These are phyloP conservation scores for Drosophila erecta DNA, from an alignment of 1,140 invertebrate genomes.

Conservation along the genomic window DNA sequence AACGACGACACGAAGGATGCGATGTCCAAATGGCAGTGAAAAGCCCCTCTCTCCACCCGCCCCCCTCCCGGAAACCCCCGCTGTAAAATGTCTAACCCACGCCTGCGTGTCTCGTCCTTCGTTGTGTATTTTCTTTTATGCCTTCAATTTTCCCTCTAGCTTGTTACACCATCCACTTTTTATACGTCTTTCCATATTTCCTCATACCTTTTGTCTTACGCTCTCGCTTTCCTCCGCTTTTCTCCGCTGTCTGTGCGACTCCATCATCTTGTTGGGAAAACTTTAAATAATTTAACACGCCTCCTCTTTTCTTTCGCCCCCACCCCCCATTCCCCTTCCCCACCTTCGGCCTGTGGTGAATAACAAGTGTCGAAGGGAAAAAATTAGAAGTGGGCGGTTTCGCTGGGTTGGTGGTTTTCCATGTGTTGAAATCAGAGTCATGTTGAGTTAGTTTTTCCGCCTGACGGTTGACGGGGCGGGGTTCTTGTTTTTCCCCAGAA, in stretches of 20 bases:
- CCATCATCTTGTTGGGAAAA: constrained; percentile 49
- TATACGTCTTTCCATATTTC: constrained; percentile 5
- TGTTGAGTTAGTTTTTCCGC: constrained; percentile 52
- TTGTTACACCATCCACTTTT: constrained; percentile 10
- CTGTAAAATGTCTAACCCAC: constrained; percentile 22
- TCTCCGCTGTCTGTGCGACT: constrained; percentile 1
- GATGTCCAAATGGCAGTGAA: constrained; percentile 36
- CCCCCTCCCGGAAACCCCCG: not conserved
- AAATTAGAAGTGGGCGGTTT: constrained; percentile 12
- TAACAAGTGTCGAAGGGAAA: constrained; percentile 47
- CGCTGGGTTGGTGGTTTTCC: constrained; percentile 16
- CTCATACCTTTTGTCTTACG: constrained; percentile 63
- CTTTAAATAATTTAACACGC: constrained; percentile 73
- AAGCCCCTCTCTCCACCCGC: not conserved
- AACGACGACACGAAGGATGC: constrained; percentile 45
- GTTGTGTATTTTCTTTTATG: constrained; percentile 14
- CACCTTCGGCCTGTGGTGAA: constrained; percentile 40
- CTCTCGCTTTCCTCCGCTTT: constrained; percentile 7
- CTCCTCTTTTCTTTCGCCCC: not conserved
- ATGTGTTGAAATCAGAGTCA: constrained; percentile 63
- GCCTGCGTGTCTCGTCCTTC: constrained; percentile 47
- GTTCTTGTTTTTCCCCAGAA: not conserved
- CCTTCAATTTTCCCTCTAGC: constrained; percentile 1
- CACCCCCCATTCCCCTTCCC: too few relatives aligned
- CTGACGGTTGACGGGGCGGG: too few relatives aligned